Evolutionary conservation across 1,140 invertebrate species (phyloP).

Genomic region (Nasonia giraulti): DNA sequence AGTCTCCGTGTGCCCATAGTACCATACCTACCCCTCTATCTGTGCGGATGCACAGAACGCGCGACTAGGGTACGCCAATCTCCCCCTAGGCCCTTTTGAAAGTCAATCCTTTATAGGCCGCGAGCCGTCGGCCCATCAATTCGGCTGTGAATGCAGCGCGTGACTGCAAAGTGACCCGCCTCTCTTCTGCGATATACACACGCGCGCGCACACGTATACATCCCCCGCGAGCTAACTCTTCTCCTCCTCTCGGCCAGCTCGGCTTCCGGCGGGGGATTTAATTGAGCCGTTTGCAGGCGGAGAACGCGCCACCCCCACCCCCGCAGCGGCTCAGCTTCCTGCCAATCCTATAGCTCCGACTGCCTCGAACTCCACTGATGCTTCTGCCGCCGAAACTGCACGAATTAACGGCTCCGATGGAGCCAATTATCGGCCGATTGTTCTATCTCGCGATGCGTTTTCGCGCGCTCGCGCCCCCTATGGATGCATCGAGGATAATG

Average conservation of each 20-base stretch:
- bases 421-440: constrained; percentile 46
- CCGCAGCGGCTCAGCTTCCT: no score
- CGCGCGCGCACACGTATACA: no score
- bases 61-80: not conserved
- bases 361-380: not conserved
- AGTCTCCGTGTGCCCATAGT: no score
- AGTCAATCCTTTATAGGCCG: no score
- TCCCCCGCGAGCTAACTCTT: no score
- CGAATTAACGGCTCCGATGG: constrained; percentile 19
- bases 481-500: not conserved
- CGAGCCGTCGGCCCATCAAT: no score
- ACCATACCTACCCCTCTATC: no score
- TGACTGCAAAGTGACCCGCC: constrained; percentile 36
- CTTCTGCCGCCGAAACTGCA: not conserved
- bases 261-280: no score
- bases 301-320: no score
- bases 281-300: no score
- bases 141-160: constrained; percentile 21
- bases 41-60: not conserved
- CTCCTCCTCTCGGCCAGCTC: no score
- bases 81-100: constrained; percentile 27
- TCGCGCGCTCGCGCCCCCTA: not conserved
- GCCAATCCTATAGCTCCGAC: no score
- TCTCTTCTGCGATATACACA: not conserved
- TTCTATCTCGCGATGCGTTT: not conserved